Percentiles rank a stretch among this genome's conserved stretches.
Conservation (phyloP, 2,888 invertebrate species). For the Fragum whitleyi region DNA sequence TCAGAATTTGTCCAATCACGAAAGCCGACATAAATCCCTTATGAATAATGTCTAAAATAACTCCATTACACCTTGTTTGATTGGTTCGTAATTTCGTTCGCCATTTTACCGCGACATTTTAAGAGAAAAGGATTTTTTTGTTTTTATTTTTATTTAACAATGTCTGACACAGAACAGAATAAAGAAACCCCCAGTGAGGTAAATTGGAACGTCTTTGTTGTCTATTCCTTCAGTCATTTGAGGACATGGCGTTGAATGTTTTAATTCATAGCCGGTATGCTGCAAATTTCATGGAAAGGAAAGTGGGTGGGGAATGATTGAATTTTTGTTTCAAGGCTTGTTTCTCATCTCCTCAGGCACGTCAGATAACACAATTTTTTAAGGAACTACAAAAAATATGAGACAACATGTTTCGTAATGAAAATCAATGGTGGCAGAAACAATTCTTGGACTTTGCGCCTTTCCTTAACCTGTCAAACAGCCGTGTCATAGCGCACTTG, state of each 20-base stretch:
- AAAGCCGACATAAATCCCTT: not conserved
- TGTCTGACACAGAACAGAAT: conserved; percentile 73
- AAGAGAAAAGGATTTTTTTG: conserved; percentile 35
- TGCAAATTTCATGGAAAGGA: not conserved
- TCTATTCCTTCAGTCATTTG: no score
- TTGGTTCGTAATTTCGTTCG: conserved; percentile 72
- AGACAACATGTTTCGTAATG: no score
- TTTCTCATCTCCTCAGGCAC: no score
- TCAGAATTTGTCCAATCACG: not conserved
- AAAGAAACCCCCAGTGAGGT: conserved; percentile 65
- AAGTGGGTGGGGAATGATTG: conserved; percentile 13
- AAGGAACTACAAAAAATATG: no score
- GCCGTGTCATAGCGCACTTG: no score
- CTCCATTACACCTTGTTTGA: conserved; percentile 42
- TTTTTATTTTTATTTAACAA: conserved; percentile 43
- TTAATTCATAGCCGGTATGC: no score
- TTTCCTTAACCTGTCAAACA: no score
- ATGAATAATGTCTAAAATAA: not conserved
- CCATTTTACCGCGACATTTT: conserved; percentile 81
- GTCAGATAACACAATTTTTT: no score
- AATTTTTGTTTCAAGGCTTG: not conserved
- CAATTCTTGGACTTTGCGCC: no score
- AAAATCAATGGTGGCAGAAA: no score
- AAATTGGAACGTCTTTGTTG: not conserved
- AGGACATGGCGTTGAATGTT: no score